Evolutionary conservation across 2,888 invertebrate species (phyloP).

Genomic region (Agrochola lychnidis): DNA sequence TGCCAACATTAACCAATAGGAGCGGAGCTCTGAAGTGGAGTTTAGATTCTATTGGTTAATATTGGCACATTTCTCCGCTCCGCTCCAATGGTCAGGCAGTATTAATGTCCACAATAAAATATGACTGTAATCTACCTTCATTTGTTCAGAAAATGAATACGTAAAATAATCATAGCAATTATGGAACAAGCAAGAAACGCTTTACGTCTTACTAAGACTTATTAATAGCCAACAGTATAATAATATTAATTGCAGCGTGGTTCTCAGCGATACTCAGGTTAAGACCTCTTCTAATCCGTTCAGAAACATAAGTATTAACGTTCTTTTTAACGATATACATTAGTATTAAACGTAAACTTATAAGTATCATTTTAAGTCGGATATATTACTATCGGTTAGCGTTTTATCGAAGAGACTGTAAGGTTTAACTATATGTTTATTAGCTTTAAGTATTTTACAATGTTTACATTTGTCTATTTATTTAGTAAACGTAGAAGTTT

Average conservation of each 20-base stretch:
- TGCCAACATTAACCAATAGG: too few species aligned
- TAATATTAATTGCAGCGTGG: constrained; percentile 39
- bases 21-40: too few species aligned
- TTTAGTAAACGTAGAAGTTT: not conserved
- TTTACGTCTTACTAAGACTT: constrained; percentile 30
- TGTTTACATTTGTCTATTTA: too few species aligned
- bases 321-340: constrained; percentile 45
- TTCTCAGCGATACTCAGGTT: constrained; percentile 36
- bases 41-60: too few species aligned
- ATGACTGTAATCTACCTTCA: not conserved
- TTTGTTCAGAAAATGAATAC: not conserved
- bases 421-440: not conserved
- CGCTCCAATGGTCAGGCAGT: too few species aligned
- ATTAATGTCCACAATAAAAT: too few species aligned
- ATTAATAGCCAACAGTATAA: constrained; percentile 31
- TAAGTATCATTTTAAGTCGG: constrained; percentile 36
- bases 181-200: constrained; percentile 35
- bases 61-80: too few species aligned
- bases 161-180: constrained; percentile 14
- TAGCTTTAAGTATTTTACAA: not conserved
- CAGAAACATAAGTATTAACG: constrained; percentile 47
- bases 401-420: too few species aligned
- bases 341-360: constrained; percentile 27
- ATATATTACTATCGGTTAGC: constrained; percentile 10
- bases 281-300: constrained; percentile 39